Conservation (phyloP, 2,888 invertebrate species). For the Caenorhabditis imperialis region DNA sequence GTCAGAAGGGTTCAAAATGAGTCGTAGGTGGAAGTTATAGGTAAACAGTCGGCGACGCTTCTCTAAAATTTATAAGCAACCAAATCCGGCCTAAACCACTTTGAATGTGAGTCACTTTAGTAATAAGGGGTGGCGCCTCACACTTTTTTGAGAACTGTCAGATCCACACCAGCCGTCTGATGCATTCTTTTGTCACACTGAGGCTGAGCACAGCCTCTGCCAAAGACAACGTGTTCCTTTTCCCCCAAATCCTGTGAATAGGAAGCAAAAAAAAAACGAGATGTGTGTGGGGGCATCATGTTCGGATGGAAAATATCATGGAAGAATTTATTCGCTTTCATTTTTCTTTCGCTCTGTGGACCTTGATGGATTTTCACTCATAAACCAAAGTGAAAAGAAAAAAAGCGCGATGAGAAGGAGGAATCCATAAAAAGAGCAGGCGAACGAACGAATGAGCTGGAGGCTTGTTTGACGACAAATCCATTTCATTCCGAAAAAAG, state of each 20-base stretch:
- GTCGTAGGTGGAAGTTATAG: neutral
- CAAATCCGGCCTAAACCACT: conserved; percentile 26
- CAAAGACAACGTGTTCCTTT: conserved; percentile 34
- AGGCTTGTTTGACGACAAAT: conserved; percentile 39
- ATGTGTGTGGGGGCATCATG: conserved; percentile 25
- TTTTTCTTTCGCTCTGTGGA: conserved; percentile 32
- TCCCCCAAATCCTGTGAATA: conserved; percentile 44
- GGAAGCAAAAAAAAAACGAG: conserved; percentile 18
- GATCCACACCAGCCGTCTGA: conserved; percentile 34
- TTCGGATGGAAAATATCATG: conserved; percentile 31
- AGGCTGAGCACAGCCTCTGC: too few species aligned
- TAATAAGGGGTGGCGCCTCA: conserved; percentile 7
- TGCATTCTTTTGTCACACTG: conserved; percentile 7
- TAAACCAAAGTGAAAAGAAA: conserved; percentile 50
- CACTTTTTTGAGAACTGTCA: conserved; percentile 36
- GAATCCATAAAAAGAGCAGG: conserved; percentile 45
- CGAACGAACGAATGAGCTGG: conserved; percentile 47
- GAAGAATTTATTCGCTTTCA: conserved; percentile 35
- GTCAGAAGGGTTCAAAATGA: conserved; percentile 8
- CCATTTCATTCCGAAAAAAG: conserved; percentile 4
- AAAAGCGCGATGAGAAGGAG: conserved; percentile 5
- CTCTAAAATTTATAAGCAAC: conserved; percentile 21
- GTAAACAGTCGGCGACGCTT: conserved; percentile 17
- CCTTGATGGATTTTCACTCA: conserved; percentile 52
- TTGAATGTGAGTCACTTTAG: conserved; percentile 24